Evolutionary conservation across 2,113 vertebrate species (phyloP).

Genomic region (Platysternon megacephalum): DNA sequence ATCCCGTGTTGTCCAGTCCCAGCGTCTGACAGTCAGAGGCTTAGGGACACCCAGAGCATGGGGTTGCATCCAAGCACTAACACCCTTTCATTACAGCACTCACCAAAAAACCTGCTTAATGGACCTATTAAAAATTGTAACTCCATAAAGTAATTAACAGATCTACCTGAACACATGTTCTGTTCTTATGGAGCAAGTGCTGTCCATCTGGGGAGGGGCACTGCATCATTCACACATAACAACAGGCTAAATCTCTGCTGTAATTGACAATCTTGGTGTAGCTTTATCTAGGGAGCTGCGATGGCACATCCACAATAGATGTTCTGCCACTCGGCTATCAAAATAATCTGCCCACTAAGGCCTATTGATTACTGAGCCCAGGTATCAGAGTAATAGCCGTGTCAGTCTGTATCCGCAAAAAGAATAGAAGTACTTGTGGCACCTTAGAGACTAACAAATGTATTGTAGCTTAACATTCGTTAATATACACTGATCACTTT

Average conservation of each 20-base stretch:
- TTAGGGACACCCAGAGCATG: neutral
- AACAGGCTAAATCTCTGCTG: constrained; percentile 62
- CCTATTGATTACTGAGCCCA: constrained; percentile 37
- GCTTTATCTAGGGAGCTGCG: neutral
- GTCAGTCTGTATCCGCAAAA: too few species aligned
- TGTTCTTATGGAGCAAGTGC: constrained; percentile 33
- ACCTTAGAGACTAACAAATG: too few species aligned
- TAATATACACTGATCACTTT: neutral
- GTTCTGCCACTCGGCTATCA: neutral
- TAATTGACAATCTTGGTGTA: constrained; percentile 44
- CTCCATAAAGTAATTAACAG: constrained; percentile 56
- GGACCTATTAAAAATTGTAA: constrained; percentile 49
- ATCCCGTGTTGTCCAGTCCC: too few species aligned
- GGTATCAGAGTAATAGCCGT: too few species aligned
- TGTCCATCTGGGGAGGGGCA: constrained; percentile 30
- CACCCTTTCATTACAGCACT: neutral
- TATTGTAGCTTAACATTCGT: neutral
- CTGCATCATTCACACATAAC: constrained; percentile 56
- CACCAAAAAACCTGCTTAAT: constrained; percentile 55
- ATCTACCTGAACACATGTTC: constrained; percentile 55
- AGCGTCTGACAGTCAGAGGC: too few species aligned
- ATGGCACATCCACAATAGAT: neutral
- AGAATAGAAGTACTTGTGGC: too few species aligned
- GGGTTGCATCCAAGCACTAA: neutral
- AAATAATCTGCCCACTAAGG: neutral